A percentile compares a stretch with the other conserved stretches of the same genome.
These are phyloP conservation scores for Nezara viridula DNA, from an alignment of 2,888 invertebrate species.

Conservation along the genomic window DNA sequence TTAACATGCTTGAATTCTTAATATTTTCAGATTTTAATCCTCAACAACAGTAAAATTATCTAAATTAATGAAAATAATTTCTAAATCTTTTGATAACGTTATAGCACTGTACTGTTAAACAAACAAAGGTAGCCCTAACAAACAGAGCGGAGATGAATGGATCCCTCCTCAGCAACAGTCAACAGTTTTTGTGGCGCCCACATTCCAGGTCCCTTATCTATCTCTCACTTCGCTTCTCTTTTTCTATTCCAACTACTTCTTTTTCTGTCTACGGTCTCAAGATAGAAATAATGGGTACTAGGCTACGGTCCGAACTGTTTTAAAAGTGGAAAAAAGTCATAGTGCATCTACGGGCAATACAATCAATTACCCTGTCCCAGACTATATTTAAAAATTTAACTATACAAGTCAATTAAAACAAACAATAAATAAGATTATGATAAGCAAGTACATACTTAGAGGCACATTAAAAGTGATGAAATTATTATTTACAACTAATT, in stretches of 20 bases:
- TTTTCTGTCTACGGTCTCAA: conserved; percentile 48
- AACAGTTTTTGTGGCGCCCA: conserved; percentile 44
- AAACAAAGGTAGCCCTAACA: not conserved
- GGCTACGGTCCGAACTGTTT: not conserved
- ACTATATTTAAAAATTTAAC: not conserved
- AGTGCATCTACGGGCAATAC: not conserved
- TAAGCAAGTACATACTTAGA: no score
- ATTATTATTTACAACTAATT: no score
- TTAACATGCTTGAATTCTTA: no score
- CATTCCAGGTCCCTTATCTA: conserved; percentile 31
- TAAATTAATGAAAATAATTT: no score
- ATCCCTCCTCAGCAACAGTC: not conserved
- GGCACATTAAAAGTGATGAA: no score
- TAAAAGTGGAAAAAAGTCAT: not conserved
- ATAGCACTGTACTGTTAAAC: no score
- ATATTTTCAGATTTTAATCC: no score
- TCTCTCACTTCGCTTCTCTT: conserved; percentile 34
- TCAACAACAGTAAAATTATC: no score
- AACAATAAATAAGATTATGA: not conserved
- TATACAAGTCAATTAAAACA: not conserved
- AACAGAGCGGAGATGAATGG: not conserved
- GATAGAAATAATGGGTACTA: conserved; percentile 40
- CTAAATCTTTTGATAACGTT: no score
- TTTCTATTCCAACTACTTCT: conserved; percentile 37
- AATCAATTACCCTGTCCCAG: not conserved